phyloP scores from a whole-genome alignment of 30 jellyfish, hydroid and myxozoan genomes.

The Phacellophora camtschatica region DNA sequence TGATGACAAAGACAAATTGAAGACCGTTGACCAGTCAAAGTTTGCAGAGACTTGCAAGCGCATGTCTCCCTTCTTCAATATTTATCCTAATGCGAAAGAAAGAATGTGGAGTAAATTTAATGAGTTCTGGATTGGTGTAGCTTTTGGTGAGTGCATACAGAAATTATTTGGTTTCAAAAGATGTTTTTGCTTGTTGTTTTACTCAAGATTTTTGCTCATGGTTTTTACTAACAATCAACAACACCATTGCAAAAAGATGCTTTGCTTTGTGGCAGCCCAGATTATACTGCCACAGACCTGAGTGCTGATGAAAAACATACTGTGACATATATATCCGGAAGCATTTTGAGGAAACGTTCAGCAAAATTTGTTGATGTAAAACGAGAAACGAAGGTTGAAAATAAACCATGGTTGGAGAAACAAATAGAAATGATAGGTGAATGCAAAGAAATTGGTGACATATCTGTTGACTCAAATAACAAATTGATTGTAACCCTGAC shows the following conservation, averaged over 20 bases:
- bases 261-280: conserved; percentile 18
- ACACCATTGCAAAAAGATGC: conserved; percentile 34
- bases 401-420: no score
- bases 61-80: conserved; percentile 15
- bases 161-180: no score
- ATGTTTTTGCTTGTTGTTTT: no score
- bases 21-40: conserved; percentile 19
- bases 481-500: no score
- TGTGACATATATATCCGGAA: conserved; percentile 31
- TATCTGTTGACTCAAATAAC: no score
- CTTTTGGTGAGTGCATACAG: conserved; percentile 12
- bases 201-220: conserved; percentile 38
- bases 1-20: conserved; percentile 20
- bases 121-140: conserved; percentile 44
- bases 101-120: conserved; percentile 18
- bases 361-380: no score
- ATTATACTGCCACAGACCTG: conserved; percentile 14
- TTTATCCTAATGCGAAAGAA: conserved; percentile 37
- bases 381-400: no score
- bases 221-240: conserved; percentile 19
- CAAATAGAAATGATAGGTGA: no score
- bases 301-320: conserved; percentile 38
- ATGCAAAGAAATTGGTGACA: no score
- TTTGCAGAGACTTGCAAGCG: background rate
- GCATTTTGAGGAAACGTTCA: no score